phyloP scores from a whole-genome alignment of 1,140 invertebrate species.

The Platyscapa corneri region DNA sequence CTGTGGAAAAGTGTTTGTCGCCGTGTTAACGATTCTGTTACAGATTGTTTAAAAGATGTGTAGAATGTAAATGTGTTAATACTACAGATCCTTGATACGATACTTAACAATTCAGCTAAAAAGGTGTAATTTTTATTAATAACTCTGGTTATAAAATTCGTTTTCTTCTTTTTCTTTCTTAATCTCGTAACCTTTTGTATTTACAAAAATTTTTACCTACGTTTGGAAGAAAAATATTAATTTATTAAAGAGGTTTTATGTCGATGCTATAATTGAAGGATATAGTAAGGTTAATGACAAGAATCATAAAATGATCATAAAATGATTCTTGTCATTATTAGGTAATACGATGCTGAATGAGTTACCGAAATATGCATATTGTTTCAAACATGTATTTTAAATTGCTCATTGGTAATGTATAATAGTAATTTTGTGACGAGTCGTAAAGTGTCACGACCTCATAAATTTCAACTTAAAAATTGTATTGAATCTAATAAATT shows the following conservation, averaged over 20 bases:
- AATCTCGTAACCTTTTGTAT: background rate
- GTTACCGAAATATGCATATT: background rate
- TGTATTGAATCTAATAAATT: too few species aligned
- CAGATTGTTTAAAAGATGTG: background rate
- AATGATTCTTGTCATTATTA: background rate
- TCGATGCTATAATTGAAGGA: background rate
- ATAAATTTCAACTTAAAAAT: too few species aligned
- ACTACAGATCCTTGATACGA: constrained; percentile 36
- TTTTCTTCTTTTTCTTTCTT: constrained; percentile 2
- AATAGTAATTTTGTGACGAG: too few species aligned
- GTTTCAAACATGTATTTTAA: background rate
- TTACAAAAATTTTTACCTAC: background rate
- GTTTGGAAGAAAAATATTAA: too few species aligned
- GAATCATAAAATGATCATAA: too few species aligned
- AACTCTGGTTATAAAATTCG: background rate
- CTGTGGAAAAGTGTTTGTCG: constrained; percentile 42
- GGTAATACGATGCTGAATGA: background rate
- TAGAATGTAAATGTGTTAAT: constrained; percentile 6
- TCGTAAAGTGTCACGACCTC: too few species aligned
- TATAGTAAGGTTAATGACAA: background rate
- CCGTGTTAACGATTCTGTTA: constrained; percentile 4
- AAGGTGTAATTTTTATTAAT: constrained; percentile 23
- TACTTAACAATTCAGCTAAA: constrained; percentile 1
- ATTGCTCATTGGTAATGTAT: background rate
- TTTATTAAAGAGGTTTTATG: too few species aligned